Base-by-base conservation (phyloP, 1,140 invertebrate species). In the Halyomorpha halys region DNA sequence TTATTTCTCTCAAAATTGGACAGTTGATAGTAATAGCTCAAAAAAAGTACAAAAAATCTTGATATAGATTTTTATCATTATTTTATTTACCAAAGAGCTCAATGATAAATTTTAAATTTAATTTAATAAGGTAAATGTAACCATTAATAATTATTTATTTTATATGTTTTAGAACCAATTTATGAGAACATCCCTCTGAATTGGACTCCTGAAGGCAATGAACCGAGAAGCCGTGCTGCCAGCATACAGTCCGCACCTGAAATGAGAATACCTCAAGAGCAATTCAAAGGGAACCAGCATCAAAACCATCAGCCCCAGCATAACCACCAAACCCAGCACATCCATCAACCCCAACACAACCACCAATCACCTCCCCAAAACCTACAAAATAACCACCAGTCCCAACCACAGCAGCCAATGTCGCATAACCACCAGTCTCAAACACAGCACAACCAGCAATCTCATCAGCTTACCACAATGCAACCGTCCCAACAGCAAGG, bases 171-270 rank as follows among this genome's bases (percentile, higher is more conserved):
- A 21, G 86, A 89, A 71, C 86, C 86, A 1, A 89, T 89, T 64
- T 89, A 89, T 72, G 86, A 89, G 71, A 89, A 89, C 69, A 83
- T 89, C 11, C 85, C 85, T 13, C 68, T 86, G 23, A 69, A 71
- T 1, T 74, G 74, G 73, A 60, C 45, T 2, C 34, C 64, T 27
- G 62, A 65, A 39, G 65, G 51, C 4, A 67, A 56, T 16, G 71
- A 76, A 18, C 77, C 79, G 70, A 73, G 83, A 16, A 81, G 81
- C 65, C 73, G 83, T 23, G 80, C 84, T 5, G 81, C 83, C 53
- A 86, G 83, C 67, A 77, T 85, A 44, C 84, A 85, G 45, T 83
- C 82, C 0, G 82, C 83, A 0, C 81, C 83, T 11, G 83, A 84
- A 64, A 79, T 82, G 44, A 66, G 65, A 8, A 53, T 56, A 56